phyloP scores from a whole-genome alignment of 1,140 invertebrate genomes.

The Teleopsis dalmanni region DNA sequence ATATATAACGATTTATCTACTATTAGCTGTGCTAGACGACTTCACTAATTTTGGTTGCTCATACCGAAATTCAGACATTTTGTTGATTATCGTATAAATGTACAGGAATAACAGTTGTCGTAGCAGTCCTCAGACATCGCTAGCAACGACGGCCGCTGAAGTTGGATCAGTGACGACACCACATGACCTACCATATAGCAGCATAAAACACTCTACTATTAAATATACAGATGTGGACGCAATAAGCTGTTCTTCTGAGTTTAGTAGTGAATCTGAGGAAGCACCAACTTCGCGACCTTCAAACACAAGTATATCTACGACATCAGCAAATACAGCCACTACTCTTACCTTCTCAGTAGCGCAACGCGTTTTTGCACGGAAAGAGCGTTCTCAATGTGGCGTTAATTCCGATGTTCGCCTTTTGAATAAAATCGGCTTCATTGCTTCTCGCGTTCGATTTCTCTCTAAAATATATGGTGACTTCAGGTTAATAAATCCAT shows the following conservation, averaged over 20 bases:
- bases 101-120: slow-evolving; percentile 43
- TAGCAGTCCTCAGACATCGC: slow-evolving; percentile 25
- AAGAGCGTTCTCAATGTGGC: slow-evolving; percentile 8
- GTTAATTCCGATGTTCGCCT: slow-evolving; percentile 33
- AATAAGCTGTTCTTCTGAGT: slow-evolving; percentile 9
- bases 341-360: slow-evolving; percentile 1
- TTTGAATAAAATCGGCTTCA: slow-evolving; percentile 37
- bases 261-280: slow-evolving; percentile 7
- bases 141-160: slow-evolving; percentile 14
- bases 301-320: slow-evolving; percentile 12
- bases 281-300: slow-evolving; percentile 1
- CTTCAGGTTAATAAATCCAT: slow-evolving; percentile 34
- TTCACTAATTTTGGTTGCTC: no score
- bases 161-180: background rate
- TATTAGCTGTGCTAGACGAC: no score
- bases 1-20: no score
- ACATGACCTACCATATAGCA: background rate
- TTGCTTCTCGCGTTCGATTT: slow-evolving; percentile 35
- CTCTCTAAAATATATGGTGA: slow-evolving; percentile 36
- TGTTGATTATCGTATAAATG: slow-evolving; percentile 29
- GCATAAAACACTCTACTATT: slow-evolving; percentile 6
- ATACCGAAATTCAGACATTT: no score
- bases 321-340: slow-evolving; percentile 6
- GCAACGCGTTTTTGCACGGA: background rate
- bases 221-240: slow-evolving; percentile 9